Evolutionary conservation across 2,113 vertebrate genomes (phyloP), one percentile per base, ranked within the genome.

Genomic region (Dolichotis patagonum): DNA sequence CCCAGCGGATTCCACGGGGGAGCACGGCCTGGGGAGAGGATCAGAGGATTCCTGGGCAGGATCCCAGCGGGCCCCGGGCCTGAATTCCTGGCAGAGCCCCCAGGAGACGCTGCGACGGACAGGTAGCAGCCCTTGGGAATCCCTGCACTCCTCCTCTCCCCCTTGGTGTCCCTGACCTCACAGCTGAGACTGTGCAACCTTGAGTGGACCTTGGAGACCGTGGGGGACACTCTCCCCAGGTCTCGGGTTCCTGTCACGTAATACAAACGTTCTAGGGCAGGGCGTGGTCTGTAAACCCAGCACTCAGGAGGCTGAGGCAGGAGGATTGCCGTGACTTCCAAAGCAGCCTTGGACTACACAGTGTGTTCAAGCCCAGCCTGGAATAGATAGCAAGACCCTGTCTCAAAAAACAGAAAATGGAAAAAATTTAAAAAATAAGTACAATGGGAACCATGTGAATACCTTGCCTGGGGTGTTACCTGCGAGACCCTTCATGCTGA

Each of bases 11-110:
- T 96, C 65, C 90, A 35, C 71, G 87, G 69, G 92, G 77, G 91
- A 67, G 85, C 84, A 46, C 24, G 56, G 96, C 80, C 63, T 60
- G 54, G 5, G 41, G 65, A 24, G 82, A 90, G 46, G 86, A 95
- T 97, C 96, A 97, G 94, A 98, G 95, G 69, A 28, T 43, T 32
- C 63, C 54, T 46, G 90, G 96, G 97, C 97, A 90, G 90, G 90
- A 62, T 97, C 95, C 95, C 95, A 22, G 82, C n/a, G 93, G 91
- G 91, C 91, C 96, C 43, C 90, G 60, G 93, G 97, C 89, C 96
- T 92, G 96, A 38, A 90, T 96, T 94, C 96, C 94, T 89, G 97
- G 96, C 82, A 1, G 67, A 81, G 71, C 87, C 96, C 96, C 95
- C 71, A 84, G 96, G 96, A 97, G 87, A 93, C 92, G 94, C 85